phyloP scores from a whole-genome alignment of 2,888 invertebrate genomes.

The Baccha elongata region DNA sequence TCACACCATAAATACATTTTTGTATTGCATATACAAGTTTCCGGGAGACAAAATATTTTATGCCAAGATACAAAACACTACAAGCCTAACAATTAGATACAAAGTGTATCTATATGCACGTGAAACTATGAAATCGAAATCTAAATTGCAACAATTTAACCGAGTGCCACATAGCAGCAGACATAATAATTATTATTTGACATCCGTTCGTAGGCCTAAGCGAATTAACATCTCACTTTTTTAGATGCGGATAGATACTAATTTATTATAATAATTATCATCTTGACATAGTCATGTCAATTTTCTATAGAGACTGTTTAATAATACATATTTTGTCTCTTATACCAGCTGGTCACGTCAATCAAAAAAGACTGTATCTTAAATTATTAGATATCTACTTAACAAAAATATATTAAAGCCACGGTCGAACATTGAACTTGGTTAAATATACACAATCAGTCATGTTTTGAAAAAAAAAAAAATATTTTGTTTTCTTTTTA shows the following conservation, averaged over 20 bases:
- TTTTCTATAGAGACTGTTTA: background rate
- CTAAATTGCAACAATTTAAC: background rate
- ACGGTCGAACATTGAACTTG: background rate
- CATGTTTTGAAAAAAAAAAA: no score
- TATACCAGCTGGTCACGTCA: background rate
- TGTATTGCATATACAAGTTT: constrained; percentile 9
- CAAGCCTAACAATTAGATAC: constrained; percentile 5
- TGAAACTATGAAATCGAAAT: background rate
- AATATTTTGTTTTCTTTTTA: no score
- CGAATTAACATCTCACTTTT: constrained; percentile 22
- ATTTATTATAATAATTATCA: constrained; percentile 8
- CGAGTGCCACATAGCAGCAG: background rate
- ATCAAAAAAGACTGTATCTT: background rate
- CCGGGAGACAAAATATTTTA: constrained; percentile 12
- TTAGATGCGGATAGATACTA: background rate
- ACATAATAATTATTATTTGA: background rate
- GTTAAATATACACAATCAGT: no score
- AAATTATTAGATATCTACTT: background rate
- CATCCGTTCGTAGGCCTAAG: background rate
- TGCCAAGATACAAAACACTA: background rate
- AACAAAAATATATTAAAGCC: background rate
- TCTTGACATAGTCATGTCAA: background rate
- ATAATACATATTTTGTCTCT: background rate
- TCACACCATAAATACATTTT: constrained; percentile 31
- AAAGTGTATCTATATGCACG: background rate